Base-by-base conservation (phyloP, 2,888 invertebrate species). In the Scaptomyza polygonia region DNA sequence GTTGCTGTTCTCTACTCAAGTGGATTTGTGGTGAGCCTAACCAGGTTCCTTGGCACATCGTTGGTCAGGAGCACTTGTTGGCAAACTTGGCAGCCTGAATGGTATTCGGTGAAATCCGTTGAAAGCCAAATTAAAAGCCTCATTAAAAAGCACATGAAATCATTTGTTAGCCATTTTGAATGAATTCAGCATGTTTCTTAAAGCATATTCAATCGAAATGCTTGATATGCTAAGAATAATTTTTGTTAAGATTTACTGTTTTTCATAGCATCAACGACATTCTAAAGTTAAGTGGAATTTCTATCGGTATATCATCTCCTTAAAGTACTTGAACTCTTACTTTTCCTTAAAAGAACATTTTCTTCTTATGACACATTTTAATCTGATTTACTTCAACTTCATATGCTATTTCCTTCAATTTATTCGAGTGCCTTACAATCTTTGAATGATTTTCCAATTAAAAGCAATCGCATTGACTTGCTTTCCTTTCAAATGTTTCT, bases 361-460 rank as follows among this genome's bases (percentile, higher is more conserved):
- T 18, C 14, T 11, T 27, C 47, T 27, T 44, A 58, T 39, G 18
- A 45, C 43, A 57, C 44, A 16, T 40, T 36, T 43, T 63, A 56
- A 40, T 63, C 40, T 14, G 48, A 75, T 75, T 70, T 54, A 29
- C 9, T 39, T 21, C 21, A 68, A 11, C 14, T 53, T 53, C 12
- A 11, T 34, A 1, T 29, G 49, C 18, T 34, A 49, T 61, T 43
- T 39, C 18, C 16, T 44, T 12, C 27, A 34, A 21, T 27, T 25
- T 21, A 29, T 44, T 67, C 32, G 14, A 27, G 18, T 27, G 47
- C 30, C 42, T 32, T 39, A 14, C 25, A 56, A 36, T 61, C 53
- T 48, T 61, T 40, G 52, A 65, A 61, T 61, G 49, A 36, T 52
- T 67, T 72, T 59, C 72, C 67, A 76, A 74, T 74, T 72, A 76